A percentile compares a stretch with the other conserved stretches of the same genome.
phyloP scores from a whole-genome alignment of 2,113 vertebrate species.

The Corythornis madagascariensis region DNA sequence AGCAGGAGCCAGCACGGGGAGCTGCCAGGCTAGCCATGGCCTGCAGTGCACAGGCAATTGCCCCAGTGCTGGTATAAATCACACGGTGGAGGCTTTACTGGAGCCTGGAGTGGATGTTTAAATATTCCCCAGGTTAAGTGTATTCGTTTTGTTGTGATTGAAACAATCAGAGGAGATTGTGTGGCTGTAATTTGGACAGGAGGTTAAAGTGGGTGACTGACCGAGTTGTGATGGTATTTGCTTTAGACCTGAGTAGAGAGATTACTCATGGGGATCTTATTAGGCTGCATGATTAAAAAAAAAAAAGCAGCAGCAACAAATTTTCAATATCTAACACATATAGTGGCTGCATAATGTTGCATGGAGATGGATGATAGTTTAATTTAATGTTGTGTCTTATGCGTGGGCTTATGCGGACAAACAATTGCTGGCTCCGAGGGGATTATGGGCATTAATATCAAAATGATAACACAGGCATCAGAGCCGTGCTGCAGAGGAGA shows the following conservation, averaged over 20 bases:
- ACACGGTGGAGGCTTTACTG: conserved; percentile 68
- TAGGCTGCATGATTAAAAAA: conserved; percentile 77
- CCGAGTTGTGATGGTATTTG: conserved; percentile 69
- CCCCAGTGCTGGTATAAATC: conserved; percentile 78
- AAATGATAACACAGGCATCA: conserved; percentile 64
- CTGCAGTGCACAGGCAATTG: conserved; percentile 77
- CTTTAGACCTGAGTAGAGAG: conserved; percentile 53
- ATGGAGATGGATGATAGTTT: conserved; percentile 63
- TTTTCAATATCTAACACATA: conserved; percentile 62
- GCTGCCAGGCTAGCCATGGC: conserved; percentile 69
- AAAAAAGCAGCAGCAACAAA: conserved; percentile 48
- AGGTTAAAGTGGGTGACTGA: conserved; percentile 76
- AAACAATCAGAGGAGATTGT: conserved; percentile 77
- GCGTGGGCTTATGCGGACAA: conserved; percentile 70
- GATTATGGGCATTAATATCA: conserved; percentile 75
- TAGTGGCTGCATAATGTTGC: conserved; percentile 53
- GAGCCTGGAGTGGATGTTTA: conserved; percentile 73
- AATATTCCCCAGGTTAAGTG: conserved; percentile 65
- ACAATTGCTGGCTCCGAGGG: conserved; percentile 55
- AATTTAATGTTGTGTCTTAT: conserved; percentile 70
- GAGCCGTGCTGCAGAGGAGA: conserved; percentile 47
- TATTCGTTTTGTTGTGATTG: conserved; percentile 74
- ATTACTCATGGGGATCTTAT: conserved; percentile 75
- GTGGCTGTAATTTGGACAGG: conserved; percentile 71
- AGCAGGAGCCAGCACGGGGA: not conserved